phyloP scores from a whole-genome alignment of 2,888 invertebrate genomes.

The Amphipoea lucens region DNA sequence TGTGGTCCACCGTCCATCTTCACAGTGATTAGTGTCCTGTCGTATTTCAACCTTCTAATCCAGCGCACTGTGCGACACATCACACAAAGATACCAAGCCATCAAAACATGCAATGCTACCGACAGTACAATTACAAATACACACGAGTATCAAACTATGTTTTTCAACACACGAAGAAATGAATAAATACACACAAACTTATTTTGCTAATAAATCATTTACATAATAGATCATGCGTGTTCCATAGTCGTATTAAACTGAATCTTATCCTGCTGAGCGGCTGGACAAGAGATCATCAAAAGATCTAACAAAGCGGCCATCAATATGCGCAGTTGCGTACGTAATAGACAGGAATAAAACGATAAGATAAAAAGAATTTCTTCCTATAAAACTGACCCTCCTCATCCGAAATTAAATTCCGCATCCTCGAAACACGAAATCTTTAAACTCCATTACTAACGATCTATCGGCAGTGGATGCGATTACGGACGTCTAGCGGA shows the following conservation, averaged over 20 bases:
- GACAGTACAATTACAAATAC: not conserved
- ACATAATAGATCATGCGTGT: not conserved
- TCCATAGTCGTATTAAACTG: constrained; percentile 1
- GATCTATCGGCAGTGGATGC: constrained; percentile 60
- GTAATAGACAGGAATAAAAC: constrained; percentile 46
- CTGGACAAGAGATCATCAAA: constrained; percentile 35
- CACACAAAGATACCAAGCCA: not conserved
- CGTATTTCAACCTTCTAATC: too few species aligned
- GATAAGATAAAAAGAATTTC: constrained; percentile 47
- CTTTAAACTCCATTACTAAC: constrained; percentile 61
- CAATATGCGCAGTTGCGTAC: constrained; percentile 37
- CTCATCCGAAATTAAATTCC: constrained; percentile 57
- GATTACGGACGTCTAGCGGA: constrained; percentile 55
- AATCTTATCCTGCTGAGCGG: not conserved
- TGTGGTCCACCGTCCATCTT: too few species aligned
- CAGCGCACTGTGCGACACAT: too few species aligned
- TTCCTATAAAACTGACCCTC: constrained; percentile 55
- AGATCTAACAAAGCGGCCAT: constrained; percentile 24
- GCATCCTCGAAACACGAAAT: constrained; percentile 53
- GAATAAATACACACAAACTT: not conserved
- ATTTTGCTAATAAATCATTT: not conserved
- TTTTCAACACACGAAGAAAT: not conserved
- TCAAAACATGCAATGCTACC: not conserved
- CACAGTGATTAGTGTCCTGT: too few species aligned
- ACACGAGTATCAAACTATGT: not conserved